These are phyloP conservation scores for Raphicerus campestris DNA, from an alignment of 2,113 vertebrate genomes.

Conservation along the genomic window DNA sequence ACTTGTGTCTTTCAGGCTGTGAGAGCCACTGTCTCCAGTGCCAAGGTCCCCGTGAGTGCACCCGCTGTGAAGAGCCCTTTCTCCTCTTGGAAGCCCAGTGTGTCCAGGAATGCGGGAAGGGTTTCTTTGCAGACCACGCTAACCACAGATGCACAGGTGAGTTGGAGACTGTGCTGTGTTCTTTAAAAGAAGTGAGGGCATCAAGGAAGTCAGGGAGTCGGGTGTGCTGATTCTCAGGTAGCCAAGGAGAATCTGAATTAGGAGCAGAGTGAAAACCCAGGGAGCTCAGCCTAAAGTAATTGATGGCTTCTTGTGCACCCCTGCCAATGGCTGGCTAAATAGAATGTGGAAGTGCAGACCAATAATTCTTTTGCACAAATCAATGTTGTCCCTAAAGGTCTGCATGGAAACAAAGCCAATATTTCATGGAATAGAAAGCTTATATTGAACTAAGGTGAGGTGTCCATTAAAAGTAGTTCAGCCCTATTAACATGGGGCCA, in stretches of 20 bases:
- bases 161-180: neutral
- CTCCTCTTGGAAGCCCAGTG: constrained; percentile 82
- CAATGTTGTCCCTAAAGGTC: constrained; percentile 28
- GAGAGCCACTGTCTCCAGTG: constrained; percentile 86
- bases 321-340: constrained; percentile 10
- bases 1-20: constrained; percentile 82
- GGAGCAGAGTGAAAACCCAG: neutral
- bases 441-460: constrained; percentile 14
- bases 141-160: constrained; percentile 84
- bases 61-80: constrained; percentile 82
- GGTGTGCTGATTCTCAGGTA: neutral
- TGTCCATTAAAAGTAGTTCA: constrained; percentile 14
- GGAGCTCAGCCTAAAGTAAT: neutral
- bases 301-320: neutral
- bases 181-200: neutral
- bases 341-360: neutral
- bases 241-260: neutral
- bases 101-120: constrained; percentile 82
- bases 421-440: constrained; percentile 39
- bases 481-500: neutral
- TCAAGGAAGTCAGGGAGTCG: neutral
- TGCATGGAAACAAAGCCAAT: constrained; percentile 39
- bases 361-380: constrained; percentile 50
- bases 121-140: constrained; percentile 75
- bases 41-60: constrained; percentile 79